Base-by-base conservation (phyloP, 30 jellyfish, hydroid and myxozoan species). In the Catostylus mosaicus region DNA sequence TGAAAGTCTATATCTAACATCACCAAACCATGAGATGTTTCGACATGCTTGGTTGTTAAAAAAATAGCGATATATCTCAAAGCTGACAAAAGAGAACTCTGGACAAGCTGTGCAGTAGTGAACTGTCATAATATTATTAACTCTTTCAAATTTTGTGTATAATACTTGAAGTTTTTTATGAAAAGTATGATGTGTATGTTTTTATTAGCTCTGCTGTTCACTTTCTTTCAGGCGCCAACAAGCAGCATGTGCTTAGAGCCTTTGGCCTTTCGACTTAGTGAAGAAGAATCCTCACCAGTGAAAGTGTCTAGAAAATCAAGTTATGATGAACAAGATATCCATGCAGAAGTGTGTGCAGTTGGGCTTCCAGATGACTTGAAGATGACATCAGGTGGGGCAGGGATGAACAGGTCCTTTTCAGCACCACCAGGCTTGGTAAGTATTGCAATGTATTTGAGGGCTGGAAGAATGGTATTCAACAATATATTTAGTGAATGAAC, bases 371-470 rank as follows among this genome's bases (percentile, higher is more conserved):
- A 83, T 24, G 87, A 70, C 30, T 82, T 70, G 66, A 67, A 70
- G 32, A 30, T 73, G 26, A 48, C 78, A 24, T 26, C 84, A 37
- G 36, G 19, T 9, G 67, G 29, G 19, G 36, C 69, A 0, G 11
- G 29, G 34, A 18, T 30, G 45, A 83, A 83, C 62, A 72, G 98
- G 62, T 91, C 98, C 5, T 45, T 63, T 23, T 91, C 98, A n/a
- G 98, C 98, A 24, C 98, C 98, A 1, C 94, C 98, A 27, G 90
- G 74, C 22, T 82, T 83, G 62, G 94, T 83, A 51, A 38, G 84
- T 57, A 40, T 32, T 16, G 14, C 54, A 5, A 40, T 14, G 54
- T 40, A 40, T 5, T 5, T 40, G 54, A 40, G 54, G 54, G 11
- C 54, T 14, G 14, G 54, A 5, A 7, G 14, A 40, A 5, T 14